Conservation (phyloP, 2,888 invertebrate genomes). For the Galerucella calmariensis region DNA sequence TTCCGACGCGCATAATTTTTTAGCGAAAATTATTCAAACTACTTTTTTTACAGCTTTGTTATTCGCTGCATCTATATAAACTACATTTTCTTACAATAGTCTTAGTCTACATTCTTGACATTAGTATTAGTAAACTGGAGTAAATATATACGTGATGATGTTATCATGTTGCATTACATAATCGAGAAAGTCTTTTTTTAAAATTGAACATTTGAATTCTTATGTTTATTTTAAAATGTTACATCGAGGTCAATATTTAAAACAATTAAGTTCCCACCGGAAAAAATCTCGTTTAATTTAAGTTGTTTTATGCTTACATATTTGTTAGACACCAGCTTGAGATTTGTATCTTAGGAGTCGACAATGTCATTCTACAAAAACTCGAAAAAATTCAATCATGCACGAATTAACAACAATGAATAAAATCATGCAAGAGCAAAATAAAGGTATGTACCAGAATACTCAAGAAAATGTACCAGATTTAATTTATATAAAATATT, state of each 20-base stretch:
- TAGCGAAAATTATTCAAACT: slow-evolving; percentile 39
- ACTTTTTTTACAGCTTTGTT: slow-evolving; percentile 23
- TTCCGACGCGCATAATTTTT: slow-evolving; percentile 38
- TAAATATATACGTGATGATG: not conserved
- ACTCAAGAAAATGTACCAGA: too few relatives aligned
- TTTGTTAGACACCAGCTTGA: slow-evolving; percentile 4
- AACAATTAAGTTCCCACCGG: slow-evolving; percentile 8
- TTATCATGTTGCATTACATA: slow-evolving; percentile 4
- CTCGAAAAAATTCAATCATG: too few relatives aligned
- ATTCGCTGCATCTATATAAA: not conserved
- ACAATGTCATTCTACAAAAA: not conserved
- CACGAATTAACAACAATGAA: too few relatives aligned
- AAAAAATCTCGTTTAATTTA: not conserved
- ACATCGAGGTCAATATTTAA: slow-evolving; percentile 16
- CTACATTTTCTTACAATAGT: not conserved
- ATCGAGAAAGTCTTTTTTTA: not conserved
- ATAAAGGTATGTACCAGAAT: too few relatives aligned
- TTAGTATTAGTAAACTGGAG: not conserved
- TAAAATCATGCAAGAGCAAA: too few relatives aligned
- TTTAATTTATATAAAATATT: too few relatives aligned
- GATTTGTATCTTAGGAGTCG: not conserved
- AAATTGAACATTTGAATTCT: not conserved
- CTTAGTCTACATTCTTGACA: not conserved
- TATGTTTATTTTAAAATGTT: not conserved
- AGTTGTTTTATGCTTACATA: not conserved